Evolutionary conservation across 2,113 vertebrate species (phyloP).

Genomic region (Ardeotis arabs): DNA sequence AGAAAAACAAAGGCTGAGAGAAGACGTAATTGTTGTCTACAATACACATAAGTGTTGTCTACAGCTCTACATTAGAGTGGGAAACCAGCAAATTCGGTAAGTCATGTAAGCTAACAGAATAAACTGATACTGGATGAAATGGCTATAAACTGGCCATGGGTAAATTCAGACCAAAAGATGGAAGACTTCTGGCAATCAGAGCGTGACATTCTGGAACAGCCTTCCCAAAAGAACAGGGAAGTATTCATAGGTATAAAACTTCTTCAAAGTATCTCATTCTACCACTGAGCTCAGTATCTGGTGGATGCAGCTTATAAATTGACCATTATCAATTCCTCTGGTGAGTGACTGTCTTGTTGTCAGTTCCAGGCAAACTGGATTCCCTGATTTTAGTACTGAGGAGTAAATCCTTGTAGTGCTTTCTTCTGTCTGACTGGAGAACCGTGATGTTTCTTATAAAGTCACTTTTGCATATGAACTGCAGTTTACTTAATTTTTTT

Average conservation of each 20-base stretch:
- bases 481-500: background rate
- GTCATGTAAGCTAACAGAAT: background rate
- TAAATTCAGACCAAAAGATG: background rate
- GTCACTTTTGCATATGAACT: background rate
- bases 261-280: background rate
- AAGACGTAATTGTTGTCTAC: background rate
- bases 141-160: background rate
- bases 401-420: background rate
- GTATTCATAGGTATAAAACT: background rate
- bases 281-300: background rate
- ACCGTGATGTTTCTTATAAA: background rate
- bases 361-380: background rate
- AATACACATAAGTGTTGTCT: background rate
- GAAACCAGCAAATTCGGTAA: background rate
- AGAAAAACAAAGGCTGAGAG: background rate
- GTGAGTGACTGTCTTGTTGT: background rate
- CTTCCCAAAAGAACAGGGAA: background rate
- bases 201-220: background rate
- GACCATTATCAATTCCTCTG: background rate
- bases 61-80: background rate
- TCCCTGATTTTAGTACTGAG: background rate
- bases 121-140: background rate
- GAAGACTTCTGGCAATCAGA: background rate
- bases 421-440: background rate
- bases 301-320: background rate